Percentiles rank a stretch among this genome's conserved stretches.
Conservation (phyloP, 1,140 invertebrate genomes). For the Lepidurus packardi region DNA sequence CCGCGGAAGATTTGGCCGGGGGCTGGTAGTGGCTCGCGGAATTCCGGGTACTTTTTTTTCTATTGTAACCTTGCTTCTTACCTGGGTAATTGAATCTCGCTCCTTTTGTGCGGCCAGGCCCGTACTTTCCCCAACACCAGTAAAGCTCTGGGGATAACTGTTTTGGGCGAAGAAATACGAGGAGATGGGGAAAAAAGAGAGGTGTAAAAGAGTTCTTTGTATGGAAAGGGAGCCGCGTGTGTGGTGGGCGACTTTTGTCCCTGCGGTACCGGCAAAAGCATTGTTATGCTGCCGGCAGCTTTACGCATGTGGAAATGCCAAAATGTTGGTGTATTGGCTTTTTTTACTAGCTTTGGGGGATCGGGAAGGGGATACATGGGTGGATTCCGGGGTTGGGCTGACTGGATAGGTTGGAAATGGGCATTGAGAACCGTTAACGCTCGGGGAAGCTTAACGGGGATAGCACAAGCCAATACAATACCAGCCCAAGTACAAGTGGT, state of each 20-base stretch:
- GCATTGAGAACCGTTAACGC: background rate
- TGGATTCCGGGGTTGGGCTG: no score
- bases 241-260: background rate
- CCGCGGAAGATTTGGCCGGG: no score
- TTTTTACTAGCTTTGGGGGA: background rate
- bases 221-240: background rate
- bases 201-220: background rate
- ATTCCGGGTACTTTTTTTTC: no score
- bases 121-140: no score
- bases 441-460: background rate
- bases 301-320: background rate
- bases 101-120: no score
- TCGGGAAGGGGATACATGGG: background rate
- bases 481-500: background rate
- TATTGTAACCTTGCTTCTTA: no score
- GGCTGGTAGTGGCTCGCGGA: background rate
- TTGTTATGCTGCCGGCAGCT: background rate
- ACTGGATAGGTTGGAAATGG: no score
- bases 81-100: no score
- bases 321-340: slow-evolving; percentile 7
- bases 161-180: background rate
- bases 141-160: background rate
- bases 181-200: background rate
- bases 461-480: background rate
- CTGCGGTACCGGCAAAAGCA: background rate